These are phyloP conservation scores for Craniophora ligustri DNA, from an alignment of 2,888 invertebrate genomes.

Conservation along the genomic window DNA sequence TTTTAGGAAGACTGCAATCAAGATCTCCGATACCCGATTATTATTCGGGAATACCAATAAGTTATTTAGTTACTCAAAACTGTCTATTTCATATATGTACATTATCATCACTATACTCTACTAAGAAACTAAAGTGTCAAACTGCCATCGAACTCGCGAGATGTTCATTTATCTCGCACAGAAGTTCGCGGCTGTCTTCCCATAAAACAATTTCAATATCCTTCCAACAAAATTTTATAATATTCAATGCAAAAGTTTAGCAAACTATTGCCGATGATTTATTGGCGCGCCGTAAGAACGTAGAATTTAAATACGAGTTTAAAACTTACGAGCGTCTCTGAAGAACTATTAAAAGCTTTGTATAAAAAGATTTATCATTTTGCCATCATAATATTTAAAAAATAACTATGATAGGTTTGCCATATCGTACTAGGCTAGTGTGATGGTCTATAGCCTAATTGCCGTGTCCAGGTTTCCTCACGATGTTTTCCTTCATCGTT, in stretches of 20 bases:
- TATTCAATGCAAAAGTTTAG: constrained; percentile 44
- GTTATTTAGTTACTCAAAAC: background rate
- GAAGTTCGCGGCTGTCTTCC: constrained; percentile 33
- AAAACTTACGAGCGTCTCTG: background rate
- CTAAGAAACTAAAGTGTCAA: constrained; percentile 27
- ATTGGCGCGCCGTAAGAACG: constrained; percentile 6
- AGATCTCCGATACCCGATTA: too few species aligned
- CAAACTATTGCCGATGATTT: constrained; percentile 45
- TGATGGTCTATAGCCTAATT: too few species aligned
- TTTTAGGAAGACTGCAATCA: too few species aligned
- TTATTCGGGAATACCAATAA: too few species aligned
- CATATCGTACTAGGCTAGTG: too few species aligned
- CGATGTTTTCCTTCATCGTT: too few species aligned
- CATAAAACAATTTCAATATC: constrained; percentile 56
- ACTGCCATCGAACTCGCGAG: constrained; percentile 37
- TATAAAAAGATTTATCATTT: too few species aligned
- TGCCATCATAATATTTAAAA: too few species aligned
- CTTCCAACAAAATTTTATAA: constrained; percentile 49
- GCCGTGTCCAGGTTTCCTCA: too few species aligned
- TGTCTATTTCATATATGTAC: background rate
- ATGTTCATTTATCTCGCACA: constrained; percentile 48
- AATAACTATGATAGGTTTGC: too few species aligned
- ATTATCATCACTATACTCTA: background rate
- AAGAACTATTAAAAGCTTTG: too few species aligned
- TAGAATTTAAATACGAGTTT: constrained; percentile 1